Evolutionary conservation across 2,113 vertebrate genomes (phyloP).

Genomic region (Platysternon megacephalum): DNA sequence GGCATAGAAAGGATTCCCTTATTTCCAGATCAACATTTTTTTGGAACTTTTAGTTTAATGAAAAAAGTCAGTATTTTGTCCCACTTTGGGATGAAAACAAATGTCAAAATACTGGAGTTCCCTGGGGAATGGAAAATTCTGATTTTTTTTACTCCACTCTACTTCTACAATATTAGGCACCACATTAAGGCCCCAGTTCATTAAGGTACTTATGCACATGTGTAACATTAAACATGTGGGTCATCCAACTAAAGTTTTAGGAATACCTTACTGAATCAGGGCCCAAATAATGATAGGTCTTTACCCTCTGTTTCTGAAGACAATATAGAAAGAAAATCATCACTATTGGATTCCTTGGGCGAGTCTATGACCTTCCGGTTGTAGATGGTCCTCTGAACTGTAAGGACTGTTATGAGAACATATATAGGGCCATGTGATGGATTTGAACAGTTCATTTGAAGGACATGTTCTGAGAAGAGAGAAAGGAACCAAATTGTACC

Average conservation of each 20-base stretch:
- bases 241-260: neutral
- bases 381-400: neutral
- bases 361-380: neutral
- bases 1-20: neutral
- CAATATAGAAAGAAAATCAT: neutral
- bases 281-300: neutral
- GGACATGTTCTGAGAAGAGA: neutral
- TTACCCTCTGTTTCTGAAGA: neutral
- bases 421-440: neutral
- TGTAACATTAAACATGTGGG: neutral
- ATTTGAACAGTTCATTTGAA: neutral
- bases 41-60: neutral
- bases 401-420: neutral
- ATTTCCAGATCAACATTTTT: neutral
- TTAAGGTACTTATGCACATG: neutral
- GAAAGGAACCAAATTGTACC: neutral
- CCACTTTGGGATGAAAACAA: neutral
- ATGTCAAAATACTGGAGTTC: neutral
- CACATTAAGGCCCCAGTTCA: neutral
- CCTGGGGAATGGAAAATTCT: neutral
- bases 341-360: neutral
- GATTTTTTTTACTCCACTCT: neutral
- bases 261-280: neutral
- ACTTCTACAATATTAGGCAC: neutral
- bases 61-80: neutral